Conservation (phyloP, 2,888 invertebrate species). For the Dastarcus helophoroides region DNA sequence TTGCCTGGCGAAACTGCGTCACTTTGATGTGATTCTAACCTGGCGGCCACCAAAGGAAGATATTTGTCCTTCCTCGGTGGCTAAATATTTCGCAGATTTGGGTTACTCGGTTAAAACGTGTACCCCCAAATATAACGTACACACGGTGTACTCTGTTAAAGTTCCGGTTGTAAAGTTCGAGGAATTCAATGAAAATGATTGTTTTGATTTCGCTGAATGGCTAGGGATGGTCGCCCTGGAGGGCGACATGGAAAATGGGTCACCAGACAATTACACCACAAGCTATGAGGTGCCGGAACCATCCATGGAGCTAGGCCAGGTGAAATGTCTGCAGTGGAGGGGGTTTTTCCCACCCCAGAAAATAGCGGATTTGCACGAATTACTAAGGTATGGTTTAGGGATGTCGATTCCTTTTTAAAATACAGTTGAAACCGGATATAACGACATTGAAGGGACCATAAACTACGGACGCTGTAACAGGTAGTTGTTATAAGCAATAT, state of each 20-base stretch:
- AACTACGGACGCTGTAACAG: too few relatives aligned
- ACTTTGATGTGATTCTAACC: slow-evolving; percentile 37
- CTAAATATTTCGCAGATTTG: slow-evolving; percentile 42
- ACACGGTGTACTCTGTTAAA: slow-evolving; percentile 30
- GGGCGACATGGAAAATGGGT: slow-evolving; percentile 31
- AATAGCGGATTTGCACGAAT: slow-evolving; percentile 31
- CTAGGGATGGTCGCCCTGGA: slow-evolving; percentile 41
- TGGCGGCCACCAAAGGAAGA: slow-evolving; percentile 43
- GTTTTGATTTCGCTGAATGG: slow-evolving; percentile 42
- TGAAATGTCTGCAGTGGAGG: slow-evolving; percentile 36
- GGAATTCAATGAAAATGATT: slow-evolving; percentile 20
- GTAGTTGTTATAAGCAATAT: too few relatives aligned
- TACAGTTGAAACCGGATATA: too few relatives aligned
- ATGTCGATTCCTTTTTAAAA: too few relatives aligned
- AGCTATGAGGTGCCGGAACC: slow-evolving; percentile 35
- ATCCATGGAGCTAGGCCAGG: slow-evolving; percentile 27
- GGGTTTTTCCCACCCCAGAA: slow-evolving; percentile 40
- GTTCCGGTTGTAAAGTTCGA: slow-evolving; percentile 32
- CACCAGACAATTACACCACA: slow-evolving; percentile 31
- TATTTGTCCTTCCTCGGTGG: slow-evolving; percentile 48
- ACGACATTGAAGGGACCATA: too few relatives aligned
- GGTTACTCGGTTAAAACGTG: slow-evolving; percentile 38
- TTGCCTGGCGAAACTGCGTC: slow-evolving; percentile 33
- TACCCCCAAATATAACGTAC: slow-evolving; percentile 31
- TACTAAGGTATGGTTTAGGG: slow-evolving; percentile 30